Evolutionary conservation across 2,888 invertebrate genomes (phyloP), one percentile per base, ranked within the genome.

Genomic region (Rhingia campestris): DNA sequence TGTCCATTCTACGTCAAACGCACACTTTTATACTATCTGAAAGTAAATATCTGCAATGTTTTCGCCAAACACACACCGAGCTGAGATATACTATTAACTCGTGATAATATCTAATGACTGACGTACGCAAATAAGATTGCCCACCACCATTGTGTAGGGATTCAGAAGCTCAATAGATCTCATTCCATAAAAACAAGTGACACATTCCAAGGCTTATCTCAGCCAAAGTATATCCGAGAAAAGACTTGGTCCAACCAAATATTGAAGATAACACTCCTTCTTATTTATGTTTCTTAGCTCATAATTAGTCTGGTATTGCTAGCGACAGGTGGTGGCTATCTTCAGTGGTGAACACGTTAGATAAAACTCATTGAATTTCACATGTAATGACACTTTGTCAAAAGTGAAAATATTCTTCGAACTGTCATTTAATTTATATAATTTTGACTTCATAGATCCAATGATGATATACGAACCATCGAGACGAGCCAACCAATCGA

Each of bases 31-130:
- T 51, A 37, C 51, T 58, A 79, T 72, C 72, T 32, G 9, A 64
- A 58, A 5, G 39, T 43, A 79, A 72, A 72, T 51, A 77, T 72
- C 79, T 72, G 79, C 79, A 79, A 45, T 79, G 79, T 79, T 79
- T 72, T 79, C 43, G 1, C 30, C 14, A 63, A 47, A 70, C 45
- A 66, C 43, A 75, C 72, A 64, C 10, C 14, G 5, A 72, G 10
- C 30, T 7, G 41, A 69, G 39, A 41, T 51, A 74, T 37, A 35
- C 30, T 59, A 61, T 47, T 67, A 53, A 33, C 59, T 54, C 53
- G 58, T 67, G 58, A 51, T 61, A 51, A 61, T 70, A 69, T 22
- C 61, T 45, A 70, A 58, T 63, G 49, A 73, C 37, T 67, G 67
- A 76, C 76, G 14, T 56, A 30, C 30, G 61, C 51, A 72, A 72